Conservation (phyloP, 2,888 invertebrate species). For the Ormia ochracea region DNA sequence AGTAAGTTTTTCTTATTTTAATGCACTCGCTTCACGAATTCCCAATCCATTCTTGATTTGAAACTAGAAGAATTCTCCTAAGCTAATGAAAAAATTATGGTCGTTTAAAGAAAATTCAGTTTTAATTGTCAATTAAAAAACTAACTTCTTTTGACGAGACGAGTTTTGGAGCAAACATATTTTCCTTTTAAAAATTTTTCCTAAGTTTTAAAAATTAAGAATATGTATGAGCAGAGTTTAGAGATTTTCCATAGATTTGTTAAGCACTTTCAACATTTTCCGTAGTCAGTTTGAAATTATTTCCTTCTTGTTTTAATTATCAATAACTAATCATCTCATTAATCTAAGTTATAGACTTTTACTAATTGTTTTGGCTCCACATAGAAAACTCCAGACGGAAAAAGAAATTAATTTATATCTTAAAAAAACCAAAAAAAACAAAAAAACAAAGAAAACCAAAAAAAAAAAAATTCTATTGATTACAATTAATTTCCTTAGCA, state of each 20-base stretch:
- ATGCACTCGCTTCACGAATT: no score
- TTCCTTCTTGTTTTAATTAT: constrained; percentile 16
- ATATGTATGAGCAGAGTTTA: background rate
- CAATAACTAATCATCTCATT: constrained; percentile 50
- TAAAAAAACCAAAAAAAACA: no score
- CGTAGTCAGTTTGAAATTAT: background rate
- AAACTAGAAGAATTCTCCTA: no score
- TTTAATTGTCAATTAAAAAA: no score
- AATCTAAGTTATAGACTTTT: constrained; percentile 69
- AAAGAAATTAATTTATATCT: constrained; percentile 28
- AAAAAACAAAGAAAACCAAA: no score
- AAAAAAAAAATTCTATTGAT: constrained; percentile 34
- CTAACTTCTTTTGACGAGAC: no score
- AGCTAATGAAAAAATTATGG: no score
- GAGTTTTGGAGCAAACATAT: no score
- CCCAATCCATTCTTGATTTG: no score
- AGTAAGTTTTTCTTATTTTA: no score
- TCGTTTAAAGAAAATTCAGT: no score
- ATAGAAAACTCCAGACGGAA: constrained; percentile 43
- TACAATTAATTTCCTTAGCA: constrained; percentile 50
- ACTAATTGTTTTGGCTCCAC: constrained; percentile 75
- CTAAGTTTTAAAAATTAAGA: background rate
- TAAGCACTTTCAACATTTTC: background rate
- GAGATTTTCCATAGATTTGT: background rate
- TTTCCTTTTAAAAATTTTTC: no score